These are phyloP conservation scores for Arctopsyche grandis DNA, from an alignment of 1,140 invertebrate genomes.

Conservation along the genomic window DNA sequence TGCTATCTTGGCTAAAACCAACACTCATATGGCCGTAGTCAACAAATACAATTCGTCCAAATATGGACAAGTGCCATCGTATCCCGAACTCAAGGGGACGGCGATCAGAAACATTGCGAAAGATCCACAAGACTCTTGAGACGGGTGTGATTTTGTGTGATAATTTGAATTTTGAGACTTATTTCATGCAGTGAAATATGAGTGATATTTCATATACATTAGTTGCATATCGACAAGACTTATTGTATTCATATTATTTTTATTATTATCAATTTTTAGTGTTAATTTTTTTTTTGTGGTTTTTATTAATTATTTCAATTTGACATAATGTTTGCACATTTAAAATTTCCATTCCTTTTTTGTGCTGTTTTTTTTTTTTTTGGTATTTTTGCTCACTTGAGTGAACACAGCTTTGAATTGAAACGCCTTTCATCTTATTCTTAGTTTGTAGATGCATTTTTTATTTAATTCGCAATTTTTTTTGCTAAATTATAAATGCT, in stretches of 20 bases:
- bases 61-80: conserved; percentile 70
- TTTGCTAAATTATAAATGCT: no score
- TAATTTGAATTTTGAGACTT: neutral
- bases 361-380: no score
- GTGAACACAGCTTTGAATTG: no score
- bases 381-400: no score
- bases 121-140: conserved; percentile 8
- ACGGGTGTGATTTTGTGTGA: conserved; percentile 32
- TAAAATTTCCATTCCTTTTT: no score
- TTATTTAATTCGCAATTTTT: no score
- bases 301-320: neutral
- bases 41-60: conserved; percentile 71
- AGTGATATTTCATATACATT: conserved; percentile 1
- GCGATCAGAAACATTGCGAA: conserved; percentile 16
- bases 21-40: conserved; percentile 71
- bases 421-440: no score
- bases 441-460: no score
- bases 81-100: conserved; percentile 67
- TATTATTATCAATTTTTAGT: neutral
- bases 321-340: no score
- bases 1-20: conserved; percentile 67
- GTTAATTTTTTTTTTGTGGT: neutral
- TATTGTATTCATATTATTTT: neutral
- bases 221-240: neutral
- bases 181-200: neutral